phyloP scores from a whole-genome alignment of 1,140 invertebrate species.

The Papilio polytes region DNA sequence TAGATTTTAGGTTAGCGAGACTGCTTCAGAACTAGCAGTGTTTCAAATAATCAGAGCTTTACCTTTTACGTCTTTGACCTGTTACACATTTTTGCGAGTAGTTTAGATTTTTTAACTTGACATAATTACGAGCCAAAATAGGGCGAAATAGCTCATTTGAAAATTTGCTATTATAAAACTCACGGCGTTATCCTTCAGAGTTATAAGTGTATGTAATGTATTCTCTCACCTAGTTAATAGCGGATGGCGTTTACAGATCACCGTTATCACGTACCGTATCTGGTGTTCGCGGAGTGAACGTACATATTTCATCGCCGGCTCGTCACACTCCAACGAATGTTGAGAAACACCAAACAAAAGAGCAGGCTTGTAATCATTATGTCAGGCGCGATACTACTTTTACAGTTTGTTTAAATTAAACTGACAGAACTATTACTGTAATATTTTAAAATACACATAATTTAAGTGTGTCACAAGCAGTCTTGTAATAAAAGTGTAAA shows the following conservation, averaged over 20 bases:
- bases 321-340: conserved; percentile 40
- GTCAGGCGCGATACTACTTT: neutral
- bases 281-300: conserved; percentile 22
- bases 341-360: conserved; percentile 40
- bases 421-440: neutral
- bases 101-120: neutral
- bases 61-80: neutral
- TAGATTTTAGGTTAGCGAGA: neutral
- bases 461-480: neutral
- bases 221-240: conserved; percentile 11
- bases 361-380: conserved; percentile 21
- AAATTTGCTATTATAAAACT: neutral
- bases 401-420: neutral
- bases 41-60: neutral
- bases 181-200: neutral
- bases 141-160: neutral
- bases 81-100: neutral
- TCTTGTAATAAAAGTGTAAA: neutral
- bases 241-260: conserved; percentile 5
- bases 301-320: conserved; percentile 40
- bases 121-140: neutral
- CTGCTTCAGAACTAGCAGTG: neutral
- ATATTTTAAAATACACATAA: neutral
- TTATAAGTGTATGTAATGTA: neutral
- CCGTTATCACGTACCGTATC: conserved; percentile 34